Evolutionary conservation across 2,113 vertebrate species (phyloP), one percentile per base, ranked within the genome.

Genomic region (Pterocles gutturalis): DNA sequence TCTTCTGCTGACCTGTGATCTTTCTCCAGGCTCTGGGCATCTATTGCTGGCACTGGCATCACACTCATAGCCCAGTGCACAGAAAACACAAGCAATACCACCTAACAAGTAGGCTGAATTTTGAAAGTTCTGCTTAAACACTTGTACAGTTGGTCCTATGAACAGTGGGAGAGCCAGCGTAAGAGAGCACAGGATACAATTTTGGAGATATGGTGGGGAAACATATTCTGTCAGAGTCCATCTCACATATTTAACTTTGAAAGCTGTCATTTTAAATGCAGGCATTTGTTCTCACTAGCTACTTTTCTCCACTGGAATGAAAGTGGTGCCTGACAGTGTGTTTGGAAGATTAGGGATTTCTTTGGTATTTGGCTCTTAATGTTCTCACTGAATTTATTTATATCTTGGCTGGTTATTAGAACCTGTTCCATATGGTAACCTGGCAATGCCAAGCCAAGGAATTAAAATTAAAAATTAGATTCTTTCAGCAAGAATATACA

Each of bases 371-470:
- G 51, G 12, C 57, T 89, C 33, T 66, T 92, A 95, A 92, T 94
- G 83, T 95, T 96, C 97, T 96, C 24, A 12, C 73, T 95, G 87
- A 49, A 97, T 95, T 95, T 97, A 97, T 97, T 97, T 97, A 76
- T 96, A 95, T 93, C 88, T 97, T 97, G 95, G 95, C 96, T 92
- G 57, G 80, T 92, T 97, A 96, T 96, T 95, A 96, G 86, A 95
- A 89, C 86, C 95, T 87, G 89, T 97, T 97, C 96, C 97, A 97
- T 95, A 96, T 96, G 96, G 94, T 97, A 97, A 97, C 94, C 69
- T 84, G 76, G 77, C 90, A 95, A 93, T 87, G 95, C 88, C 97
- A 97, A 96, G 83, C 13, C 75, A 92, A 60, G 86, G 53, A 95
- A 93, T 95, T 93, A 79, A 95, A 91, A 90, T 75, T 70, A 6